Conservation (phyloP, 2,888 invertebrate genomes). For the Zygothrica quintamaculata region DNA sequence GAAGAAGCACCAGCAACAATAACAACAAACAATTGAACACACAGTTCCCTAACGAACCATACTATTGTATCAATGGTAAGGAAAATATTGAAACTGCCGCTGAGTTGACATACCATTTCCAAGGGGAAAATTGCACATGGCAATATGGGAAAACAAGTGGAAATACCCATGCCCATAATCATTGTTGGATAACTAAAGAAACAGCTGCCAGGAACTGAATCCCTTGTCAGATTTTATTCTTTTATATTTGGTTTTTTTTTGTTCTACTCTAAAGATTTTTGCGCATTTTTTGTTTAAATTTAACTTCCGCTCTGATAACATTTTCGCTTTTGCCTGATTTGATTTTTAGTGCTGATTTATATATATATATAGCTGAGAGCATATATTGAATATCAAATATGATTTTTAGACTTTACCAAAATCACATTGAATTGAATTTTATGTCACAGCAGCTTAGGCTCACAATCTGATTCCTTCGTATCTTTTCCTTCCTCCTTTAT, state of each 20-base stretch:
- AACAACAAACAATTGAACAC: slow-evolving; percentile 44
- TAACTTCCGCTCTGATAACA: slow-evolving; percentile 55
- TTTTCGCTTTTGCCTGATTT: slow-evolving; percentile 12
- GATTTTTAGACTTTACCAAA: slow-evolving; percentile 57
- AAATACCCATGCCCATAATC: slow-evolving; percentile 39
- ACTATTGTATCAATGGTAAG: slow-evolving; percentile 37
- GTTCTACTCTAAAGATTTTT: slow-evolving; percentile 39
- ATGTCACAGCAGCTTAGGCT: slow-evolving; percentile 57
- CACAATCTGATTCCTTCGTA: slow-evolving; percentile 10
- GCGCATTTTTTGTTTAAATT: slow-evolving; percentile 51
- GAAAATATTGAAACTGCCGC: slow-evolving; percentile 34
- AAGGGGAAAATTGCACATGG: slow-evolving; percentile 54
- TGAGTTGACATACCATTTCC: slow-evolving; percentile 53
- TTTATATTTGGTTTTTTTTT: no score
- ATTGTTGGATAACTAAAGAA: slow-evolving; percentile 48
- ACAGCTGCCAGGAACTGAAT: slow-evolving; percentile 54
- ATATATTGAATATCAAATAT: slow-evolving; percentile 65
- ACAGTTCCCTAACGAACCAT: slow-evolving; percentile 54
- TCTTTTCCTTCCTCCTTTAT: slow-evolving; percentile 2
- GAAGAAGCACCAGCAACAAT: no score
- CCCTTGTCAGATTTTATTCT: slow-evolving; percentile 24
- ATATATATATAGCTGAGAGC: slow-evolving; percentile 40
- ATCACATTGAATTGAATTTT: slow-evolving; percentile 70
- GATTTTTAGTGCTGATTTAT: slow-evolving; percentile 68
- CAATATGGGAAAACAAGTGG: slow-evolving; percentile 12